These are phyloP conservation scores for Agelastica alni DNA, from an alignment of 2,888 invertebrate genomes.

Conservation along the genomic window DNA sequence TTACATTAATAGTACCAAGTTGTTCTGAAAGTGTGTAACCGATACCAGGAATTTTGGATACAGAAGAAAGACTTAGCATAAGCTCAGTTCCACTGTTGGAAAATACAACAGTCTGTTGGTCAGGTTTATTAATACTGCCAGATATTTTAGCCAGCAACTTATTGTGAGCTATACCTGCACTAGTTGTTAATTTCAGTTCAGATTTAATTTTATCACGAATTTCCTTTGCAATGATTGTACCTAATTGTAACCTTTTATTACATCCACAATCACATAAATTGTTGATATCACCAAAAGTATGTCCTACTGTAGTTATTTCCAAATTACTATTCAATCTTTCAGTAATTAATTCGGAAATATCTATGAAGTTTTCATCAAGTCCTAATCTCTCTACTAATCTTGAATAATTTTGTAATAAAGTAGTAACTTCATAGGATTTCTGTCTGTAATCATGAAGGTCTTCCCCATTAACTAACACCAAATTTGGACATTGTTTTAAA, in stretches of 20 bases:
- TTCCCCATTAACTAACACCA: slow-evolving; percentile 80
- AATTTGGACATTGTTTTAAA: slow-evolving; percentile 70
- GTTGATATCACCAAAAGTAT: slow-evolving; percentile 62
- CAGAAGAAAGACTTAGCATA: slow-evolving; percentile 66
- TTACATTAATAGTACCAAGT: slow-evolving; percentile 68
- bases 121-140: slow-evolving; percentile 75
- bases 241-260: slow-evolving; percentile 68
- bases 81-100: slow-evolving; percentile 70
- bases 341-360: slow-evolving; percentile 72
- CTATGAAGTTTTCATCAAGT: slow-evolving; percentile 84
- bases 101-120: slow-evolving; percentile 79
- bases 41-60: slow-evolving; percentile 74
- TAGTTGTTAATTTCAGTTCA: slow-evolving; percentile 75
- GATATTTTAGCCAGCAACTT: slow-evolving; percentile 81
- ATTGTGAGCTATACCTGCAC: slow-evolving; percentile 84
- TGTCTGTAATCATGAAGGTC: slow-evolving; percentile 80
- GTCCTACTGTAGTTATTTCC: slow-evolving; percentile 53
- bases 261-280: slow-evolving; percentile 75
- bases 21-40: slow-evolving; percentile 72
- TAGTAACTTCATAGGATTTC: slow-evolving; percentile 76
- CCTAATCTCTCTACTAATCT: slow-evolving; percentile 79
- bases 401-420: slow-evolving; percentile 72
- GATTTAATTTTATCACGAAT: slow-evolving; percentile 71
- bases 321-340: slow-evolving; percentile 54
- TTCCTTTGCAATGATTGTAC: slow-evolving; percentile 75